These are phyloP conservation scores for Crocallis elinguaria DNA, from an alignment of 2,888 invertebrate genomes.

Conservation along the genomic window DNA sequence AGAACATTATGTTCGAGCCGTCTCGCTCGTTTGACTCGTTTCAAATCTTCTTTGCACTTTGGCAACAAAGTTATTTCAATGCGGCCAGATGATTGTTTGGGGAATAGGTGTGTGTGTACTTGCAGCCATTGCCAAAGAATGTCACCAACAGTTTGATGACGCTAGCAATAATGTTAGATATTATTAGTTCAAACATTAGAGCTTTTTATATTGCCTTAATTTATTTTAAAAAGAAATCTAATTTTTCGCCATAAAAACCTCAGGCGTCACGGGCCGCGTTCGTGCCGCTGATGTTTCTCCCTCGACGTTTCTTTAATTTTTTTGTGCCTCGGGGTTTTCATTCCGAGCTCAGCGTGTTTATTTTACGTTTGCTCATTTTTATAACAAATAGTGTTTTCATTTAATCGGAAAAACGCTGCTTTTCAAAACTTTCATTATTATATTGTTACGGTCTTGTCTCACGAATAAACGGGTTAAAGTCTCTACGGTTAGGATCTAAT, in stretches of 20 bases:
- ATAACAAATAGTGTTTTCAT: conserved; percentile 22
- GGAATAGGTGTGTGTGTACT: conserved; percentile 2
- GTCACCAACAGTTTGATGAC: not conserved
- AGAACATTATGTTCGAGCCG: conserved; percentile 1
- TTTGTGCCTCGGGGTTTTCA: conserved; percentile 24
- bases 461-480: conserved; percentile 32
- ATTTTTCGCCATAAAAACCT: not conserved
- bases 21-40: no score
- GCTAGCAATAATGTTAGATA: no score
- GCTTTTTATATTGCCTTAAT: no score
- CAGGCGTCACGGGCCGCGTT: not conserved
- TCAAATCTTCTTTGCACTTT: conserved; percentile 13
- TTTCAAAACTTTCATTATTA: conserved; percentile 1
- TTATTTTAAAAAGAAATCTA: not conserved
- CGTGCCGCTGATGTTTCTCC: not conserved
- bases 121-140: conserved; percentile 21
- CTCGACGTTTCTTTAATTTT: conserved; percentile 6
- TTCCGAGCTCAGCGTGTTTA: conserved; percentile 23
- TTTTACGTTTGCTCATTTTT: conserved; percentile 23
- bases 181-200: no score
- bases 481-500: not conserved
- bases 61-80: conserved; percentile 20
- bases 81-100: conserved; percentile 18
- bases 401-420: conserved; percentile 1
- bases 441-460: conserved; percentile 43